phyloP scores from a whole-genome alignment of 2,113 vertebrate species.

The Charadrius vociferus region DNA sequence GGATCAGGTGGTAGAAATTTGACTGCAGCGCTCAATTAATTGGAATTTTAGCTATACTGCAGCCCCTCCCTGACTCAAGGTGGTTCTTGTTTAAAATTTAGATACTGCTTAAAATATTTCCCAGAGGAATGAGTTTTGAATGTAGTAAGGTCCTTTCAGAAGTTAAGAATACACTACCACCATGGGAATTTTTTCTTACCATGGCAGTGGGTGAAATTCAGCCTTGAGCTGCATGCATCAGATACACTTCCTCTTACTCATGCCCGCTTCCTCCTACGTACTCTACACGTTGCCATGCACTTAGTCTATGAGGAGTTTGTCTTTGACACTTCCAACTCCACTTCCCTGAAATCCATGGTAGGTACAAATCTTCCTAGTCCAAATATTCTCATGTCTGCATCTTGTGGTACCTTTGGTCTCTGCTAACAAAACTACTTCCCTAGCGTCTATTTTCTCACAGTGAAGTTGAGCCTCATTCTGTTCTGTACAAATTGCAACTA shows the following conservation, averaged over 20 bases:
- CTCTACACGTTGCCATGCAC: neutral
- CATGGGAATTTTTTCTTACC: neutral
- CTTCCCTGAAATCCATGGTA: neutral
- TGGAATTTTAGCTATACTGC: neutral
- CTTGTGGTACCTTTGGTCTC: neutral
- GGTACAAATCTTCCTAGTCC: neutral
- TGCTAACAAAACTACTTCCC: neutral
- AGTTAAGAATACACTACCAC: neutral
- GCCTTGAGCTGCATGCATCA: neutral
- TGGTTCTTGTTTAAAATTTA: constrained; percentile 1
- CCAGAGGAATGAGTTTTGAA: neutral
- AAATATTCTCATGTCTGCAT: neutral
- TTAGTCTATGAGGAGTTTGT: neutral
- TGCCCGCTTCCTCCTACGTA: neutral
- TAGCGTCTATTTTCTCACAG: neutral
- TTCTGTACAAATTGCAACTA: neutral
- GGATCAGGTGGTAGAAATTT: neutral
- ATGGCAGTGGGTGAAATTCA: neutral
- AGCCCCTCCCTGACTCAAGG: neutral
- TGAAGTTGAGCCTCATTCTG: neutral
- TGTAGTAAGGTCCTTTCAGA: neutral
- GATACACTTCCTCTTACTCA: neutral
- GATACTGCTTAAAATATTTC: neutral
- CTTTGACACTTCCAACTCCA: neutral
- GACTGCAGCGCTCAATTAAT: neutral